Evolutionary conservation across 2,113 vertebrate species (phyloP).

Genomic region (Dryoscopus gambensis): DNA sequence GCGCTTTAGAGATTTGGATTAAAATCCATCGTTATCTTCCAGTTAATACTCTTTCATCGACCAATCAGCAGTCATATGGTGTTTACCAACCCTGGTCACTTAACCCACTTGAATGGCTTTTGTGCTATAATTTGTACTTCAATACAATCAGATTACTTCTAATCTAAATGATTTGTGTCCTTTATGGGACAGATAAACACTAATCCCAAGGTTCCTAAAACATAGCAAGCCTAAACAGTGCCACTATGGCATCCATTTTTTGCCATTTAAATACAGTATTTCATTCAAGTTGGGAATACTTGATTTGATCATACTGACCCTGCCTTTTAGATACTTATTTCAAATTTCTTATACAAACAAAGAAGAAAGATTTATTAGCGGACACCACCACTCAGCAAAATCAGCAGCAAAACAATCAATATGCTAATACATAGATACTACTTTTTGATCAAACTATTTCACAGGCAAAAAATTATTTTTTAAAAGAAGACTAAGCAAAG

Average conservation of each 20-base stretch:
- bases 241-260: not conserved
- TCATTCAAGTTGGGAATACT: not conserved
- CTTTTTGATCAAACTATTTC: not conserved
- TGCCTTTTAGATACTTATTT: not conserved
- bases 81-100: conserved; percentile 75
- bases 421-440: not conserved
- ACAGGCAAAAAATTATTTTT: not conserved
- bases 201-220: conserved; percentile 72
- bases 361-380: not conserved
- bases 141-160: conserved; percentile 84
- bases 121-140: conserved; percentile 78
- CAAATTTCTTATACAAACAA: not conserved
- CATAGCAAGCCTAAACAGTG: not conserved
- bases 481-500: not conserved
- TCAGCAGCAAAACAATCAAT: not conserved
- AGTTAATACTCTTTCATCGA: conserved; percentile 79
- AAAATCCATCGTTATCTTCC: conserved; percentile 81
- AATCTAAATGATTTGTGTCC: conserved; percentile 80
- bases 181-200: conserved; percentile 76
- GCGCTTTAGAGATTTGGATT: conserved; percentile 77
- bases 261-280: not conserved
- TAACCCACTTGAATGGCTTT: conserved; percentile 80
- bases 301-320: not conserved
- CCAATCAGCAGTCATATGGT: conserved; percentile 80
- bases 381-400: not conserved